These are phyloP conservation scores for Haliclona indistincta DNA, from an alignment of 37 sponge, comb jelly and placozoan species.

Conservation along the genomic window DNA sequence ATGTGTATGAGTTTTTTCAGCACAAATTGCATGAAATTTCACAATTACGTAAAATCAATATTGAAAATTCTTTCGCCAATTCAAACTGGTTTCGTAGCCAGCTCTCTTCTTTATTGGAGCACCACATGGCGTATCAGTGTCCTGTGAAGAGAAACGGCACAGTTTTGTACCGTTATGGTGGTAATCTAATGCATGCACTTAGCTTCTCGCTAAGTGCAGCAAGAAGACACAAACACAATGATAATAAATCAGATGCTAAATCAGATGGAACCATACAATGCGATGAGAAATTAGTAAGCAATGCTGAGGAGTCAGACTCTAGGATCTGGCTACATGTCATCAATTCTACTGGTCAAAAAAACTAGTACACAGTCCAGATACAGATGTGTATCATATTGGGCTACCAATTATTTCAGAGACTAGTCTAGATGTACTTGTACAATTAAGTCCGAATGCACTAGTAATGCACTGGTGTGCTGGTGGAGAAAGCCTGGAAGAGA, in stretches of 20 bases:
- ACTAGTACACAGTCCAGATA: slow-evolving; percentile 14
- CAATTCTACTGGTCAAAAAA: neutral
- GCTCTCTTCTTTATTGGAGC: slow-evolving; percentile 16
- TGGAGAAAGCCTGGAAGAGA: too few relatives aligned
- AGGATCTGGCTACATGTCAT: slow-evolving; percentile 25
- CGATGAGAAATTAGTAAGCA: neutral
- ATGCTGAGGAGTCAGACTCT: slow-evolving; percentile 30
- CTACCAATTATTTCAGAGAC: slow-evolving; percentile 13
- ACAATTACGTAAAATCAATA: neutral
- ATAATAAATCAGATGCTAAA: neutral
- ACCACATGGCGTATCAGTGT: slow-evolving; percentile 17
- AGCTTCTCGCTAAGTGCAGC: slow-evolving; percentile 5
- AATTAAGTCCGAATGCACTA: neutral
- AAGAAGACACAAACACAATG: neutral
- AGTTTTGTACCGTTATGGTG: slow-evolving; percentile 14
- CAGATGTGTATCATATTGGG: slow-evolving; percentile 34
- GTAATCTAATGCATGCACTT: slow-evolving; percentile 21
- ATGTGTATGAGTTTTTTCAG: slow-evolving; percentile 6
- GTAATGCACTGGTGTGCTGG: too few relatives aligned
- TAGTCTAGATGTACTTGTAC: neutral
- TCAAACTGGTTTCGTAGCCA: slow-evolving; percentile 12
- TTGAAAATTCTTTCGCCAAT: neutral
- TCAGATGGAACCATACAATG: neutral
- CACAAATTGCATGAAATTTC: neutral
- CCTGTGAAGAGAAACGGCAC: slow-evolving; percentile 12